phyloP scores from a whole-genome alignment of 1,140 invertebrate species.

The Subanguina moxae region DNA sequence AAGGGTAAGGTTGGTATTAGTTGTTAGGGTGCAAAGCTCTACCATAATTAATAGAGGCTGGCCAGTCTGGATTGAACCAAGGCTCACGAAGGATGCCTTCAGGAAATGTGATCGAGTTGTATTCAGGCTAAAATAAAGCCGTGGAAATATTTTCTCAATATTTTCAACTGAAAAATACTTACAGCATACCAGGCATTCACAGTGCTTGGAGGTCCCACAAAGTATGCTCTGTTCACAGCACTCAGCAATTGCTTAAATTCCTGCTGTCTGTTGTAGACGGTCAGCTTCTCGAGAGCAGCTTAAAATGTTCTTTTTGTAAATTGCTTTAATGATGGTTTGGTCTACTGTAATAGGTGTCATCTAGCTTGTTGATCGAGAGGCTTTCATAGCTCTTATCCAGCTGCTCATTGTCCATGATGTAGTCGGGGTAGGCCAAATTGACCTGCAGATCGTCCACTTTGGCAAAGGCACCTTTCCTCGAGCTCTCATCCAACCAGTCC shows the following conservation, averaged over 20 bases:
- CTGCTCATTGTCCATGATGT: conserved; percentile 42
- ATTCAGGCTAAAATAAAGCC: conserved; percentile 25
- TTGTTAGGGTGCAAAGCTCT: too few relatives aligned
- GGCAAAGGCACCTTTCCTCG: conserved; percentile 46
- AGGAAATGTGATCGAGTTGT: conserved; percentile 47
- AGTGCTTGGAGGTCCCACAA: conserved; percentile 61
- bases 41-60: conserved; percentile 65
- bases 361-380: conserved; percentile 8
- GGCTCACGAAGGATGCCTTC: conserved; percentile 60
- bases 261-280: conserved; percentile 17
- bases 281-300: conserved; percentile 16
- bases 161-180: conserved; percentile 56
- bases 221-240: conserved; percentile 62
- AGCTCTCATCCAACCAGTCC: conserved; percentile 42
- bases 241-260: conserved; percentile 62
- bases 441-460: conserved; percentile 49
- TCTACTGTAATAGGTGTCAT: conserved; percentile 60
- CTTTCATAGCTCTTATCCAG: conserved; percentile 39
- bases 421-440: conserved; percentile 55
- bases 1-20: too few relatives aligned
- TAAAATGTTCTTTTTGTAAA: conserved; percentile 50
- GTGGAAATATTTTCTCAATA: background rate
- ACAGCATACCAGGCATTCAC: conserved; percentile 68
- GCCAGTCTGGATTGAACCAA: conserved; percentile 65
- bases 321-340: conserved; percentile 65